phyloP scores from a whole-genome alignment of 2,113 vertebrate genomes.

The Microtus pennsylvanicus region DNA sequence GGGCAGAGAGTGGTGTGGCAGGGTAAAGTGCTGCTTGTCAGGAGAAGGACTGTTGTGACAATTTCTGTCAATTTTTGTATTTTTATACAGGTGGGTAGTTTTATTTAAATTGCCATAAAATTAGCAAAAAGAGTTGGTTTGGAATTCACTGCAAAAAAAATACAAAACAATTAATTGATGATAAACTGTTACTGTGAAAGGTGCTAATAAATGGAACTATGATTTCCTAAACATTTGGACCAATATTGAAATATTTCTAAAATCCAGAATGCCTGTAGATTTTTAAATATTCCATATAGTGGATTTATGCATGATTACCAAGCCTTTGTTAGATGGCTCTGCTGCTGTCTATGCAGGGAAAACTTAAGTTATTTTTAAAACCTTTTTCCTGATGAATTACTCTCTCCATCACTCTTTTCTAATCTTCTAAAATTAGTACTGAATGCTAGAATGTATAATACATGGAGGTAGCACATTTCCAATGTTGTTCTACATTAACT shows the following conservation, averaged over 20 bases:
- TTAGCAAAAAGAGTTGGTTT: slow-evolving; percentile 75
- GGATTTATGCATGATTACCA: slow-evolving; percentile 33
- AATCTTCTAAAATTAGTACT: slow-evolving; percentile 84
- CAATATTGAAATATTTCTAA: slow-evolving; percentile 78
- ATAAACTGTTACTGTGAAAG: slow-evolving; percentile 73
- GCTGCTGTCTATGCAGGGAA: slow-evolving; percentile 69
- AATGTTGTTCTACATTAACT: slow-evolving; percentile 87
- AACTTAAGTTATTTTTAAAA: slow-evolving; percentile 67
- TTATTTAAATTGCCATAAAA: slow-evolving; percentile 76
- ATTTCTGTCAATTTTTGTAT: slow-evolving; percentile 75
- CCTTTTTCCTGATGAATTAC: slow-evolving; percentile 73
- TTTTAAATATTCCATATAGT: slow-evolving; percentile 71
- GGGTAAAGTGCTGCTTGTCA: slow-evolving; percentile 52
- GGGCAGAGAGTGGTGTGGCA: slow-evolving; percentile 48
- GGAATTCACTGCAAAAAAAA: slow-evolving; percentile 58
- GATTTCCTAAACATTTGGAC: slow-evolving; percentile 74
- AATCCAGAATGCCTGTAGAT: slow-evolving; percentile 68
- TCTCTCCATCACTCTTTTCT: slow-evolving; percentile 79
- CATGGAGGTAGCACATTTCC: slow-evolving; percentile 82
- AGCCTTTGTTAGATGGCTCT: slow-evolving; percentile 66
- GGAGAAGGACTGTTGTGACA: slow-evolving; percentile 38
- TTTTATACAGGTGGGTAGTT: slow-evolving; percentile 76
- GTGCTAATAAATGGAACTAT: slow-evolving; percentile 65
- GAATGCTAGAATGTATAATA: slow-evolving; percentile 86
- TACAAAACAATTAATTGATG: slow-evolving; percentile 73